Percentiles rank a stretch among this genome's conserved stretches.
phyloP scores from a whole-genome alignment of 2,113 vertebrate genomes.

The Antechinus flavipes region DNA sequence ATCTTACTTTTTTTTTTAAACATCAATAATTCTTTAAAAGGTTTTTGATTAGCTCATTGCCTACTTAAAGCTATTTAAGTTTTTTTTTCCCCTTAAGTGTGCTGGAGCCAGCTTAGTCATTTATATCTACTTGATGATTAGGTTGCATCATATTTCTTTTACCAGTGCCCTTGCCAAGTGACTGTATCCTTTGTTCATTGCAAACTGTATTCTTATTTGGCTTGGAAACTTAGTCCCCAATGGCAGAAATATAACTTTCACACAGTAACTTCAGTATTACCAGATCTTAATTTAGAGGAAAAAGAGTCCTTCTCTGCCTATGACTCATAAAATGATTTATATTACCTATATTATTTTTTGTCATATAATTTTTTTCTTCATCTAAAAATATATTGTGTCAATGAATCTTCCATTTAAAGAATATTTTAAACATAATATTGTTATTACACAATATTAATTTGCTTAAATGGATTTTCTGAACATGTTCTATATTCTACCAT shows the following conservation, averaged over 20 bases:
- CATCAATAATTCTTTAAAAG: neutral
- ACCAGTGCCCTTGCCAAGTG: neutral
- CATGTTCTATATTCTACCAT: neutral
- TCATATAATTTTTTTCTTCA: neutral
- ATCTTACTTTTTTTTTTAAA: neutral
- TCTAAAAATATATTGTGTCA: neutral
- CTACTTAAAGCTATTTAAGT: neutral
- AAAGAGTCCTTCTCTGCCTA: neutral
- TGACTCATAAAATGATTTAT: neutral
- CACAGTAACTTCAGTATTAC: neutral
- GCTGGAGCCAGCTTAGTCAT: neutral
- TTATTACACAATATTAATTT: neutral
- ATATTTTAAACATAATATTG: neutral
- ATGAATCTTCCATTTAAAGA: neutral
- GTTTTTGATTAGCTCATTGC: neutral
- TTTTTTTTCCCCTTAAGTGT: neutral
- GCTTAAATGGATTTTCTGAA: neutral
- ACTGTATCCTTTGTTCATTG: neutral
- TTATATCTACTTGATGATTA: neutral
- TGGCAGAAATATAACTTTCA: neutral
- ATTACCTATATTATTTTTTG: neutral
- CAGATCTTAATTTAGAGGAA: neutral
- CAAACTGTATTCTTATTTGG: neutral
- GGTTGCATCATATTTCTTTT: neutral
- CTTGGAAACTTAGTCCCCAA: neutral